Conservation (phyloP, 2,113 vertebrate genomes). For the Dromiciops gliroides region DNA sequence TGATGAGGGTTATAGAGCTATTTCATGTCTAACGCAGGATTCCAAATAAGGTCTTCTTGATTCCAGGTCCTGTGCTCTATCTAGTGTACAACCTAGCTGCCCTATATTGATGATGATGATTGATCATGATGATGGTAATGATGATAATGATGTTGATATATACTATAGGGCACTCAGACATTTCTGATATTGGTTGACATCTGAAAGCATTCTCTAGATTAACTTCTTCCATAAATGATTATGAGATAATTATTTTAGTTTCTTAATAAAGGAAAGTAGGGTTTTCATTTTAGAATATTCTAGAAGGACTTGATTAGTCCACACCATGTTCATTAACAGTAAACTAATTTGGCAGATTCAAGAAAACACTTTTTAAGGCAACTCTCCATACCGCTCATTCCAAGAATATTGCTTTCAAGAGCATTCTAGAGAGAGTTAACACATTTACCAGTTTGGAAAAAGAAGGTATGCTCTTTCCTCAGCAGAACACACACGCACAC, state of each 20-base stretch:
- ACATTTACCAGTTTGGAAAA: background rate
- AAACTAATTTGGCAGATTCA: background rate
- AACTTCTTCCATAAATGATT: background rate
- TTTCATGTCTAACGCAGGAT: background rate
- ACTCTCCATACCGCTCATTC: background rate
- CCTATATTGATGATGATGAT: background rate
- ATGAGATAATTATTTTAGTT: background rate
- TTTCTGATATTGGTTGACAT: constrained; percentile 26
- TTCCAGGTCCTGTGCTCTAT: background rate
- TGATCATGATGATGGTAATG: background rate
- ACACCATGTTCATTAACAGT: background rate
- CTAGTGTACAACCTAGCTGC: background rate
- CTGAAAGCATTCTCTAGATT: background rate
- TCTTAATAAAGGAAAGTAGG: background rate
- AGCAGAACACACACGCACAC: no score
- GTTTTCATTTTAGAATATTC: background rate
- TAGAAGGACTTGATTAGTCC: background rate
- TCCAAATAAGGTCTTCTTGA: background rate
- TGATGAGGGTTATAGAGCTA: background rate
- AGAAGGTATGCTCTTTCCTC: background rate
- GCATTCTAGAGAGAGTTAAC: background rate
- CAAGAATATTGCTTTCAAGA: background rate
- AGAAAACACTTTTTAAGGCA: background rate
- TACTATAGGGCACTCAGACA: constrained; percentile 9
- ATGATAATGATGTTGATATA: background rate